Conservation (phyloP, 2,888 invertebrate species). For the Blera fallax region DNA sequence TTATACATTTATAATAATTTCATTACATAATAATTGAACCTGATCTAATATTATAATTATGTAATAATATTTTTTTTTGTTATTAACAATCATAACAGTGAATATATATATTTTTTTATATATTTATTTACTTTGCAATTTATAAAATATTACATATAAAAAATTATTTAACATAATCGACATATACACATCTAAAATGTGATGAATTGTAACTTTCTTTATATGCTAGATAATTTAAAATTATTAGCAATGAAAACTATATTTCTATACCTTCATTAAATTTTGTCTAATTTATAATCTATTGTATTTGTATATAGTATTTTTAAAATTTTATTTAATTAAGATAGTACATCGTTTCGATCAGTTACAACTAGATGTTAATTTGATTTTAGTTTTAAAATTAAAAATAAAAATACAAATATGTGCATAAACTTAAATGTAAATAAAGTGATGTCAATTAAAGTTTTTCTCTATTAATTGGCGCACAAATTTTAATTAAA, state of each 20-base stretch:
- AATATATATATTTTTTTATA: slow-evolving; percentile 36
- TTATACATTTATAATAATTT: slow-evolving; percentile 10
- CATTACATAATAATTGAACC: slow-evolving; percentile 57
- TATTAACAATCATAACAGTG: slow-evolving; percentile 60
- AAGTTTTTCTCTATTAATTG: not conserved
- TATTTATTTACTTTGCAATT: slow-evolving; percentile 32
- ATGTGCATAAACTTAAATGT: slow-evolving; percentile 23
- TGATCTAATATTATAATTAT: slow-evolving; percentile 29
- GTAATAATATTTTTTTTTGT: slow-evolving; percentile 13
- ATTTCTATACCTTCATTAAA: not conserved
- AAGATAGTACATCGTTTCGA: slow-evolving; percentile 45
- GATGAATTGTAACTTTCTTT: not conserved
- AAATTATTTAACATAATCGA: slow-evolving; percentile 46
- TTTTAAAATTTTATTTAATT: slow-evolving; percentile 36
- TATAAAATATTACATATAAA: slow-evolving; percentile 58
- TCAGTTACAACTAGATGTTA: slow-evolving; percentile 32
- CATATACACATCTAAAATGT: not conserved
- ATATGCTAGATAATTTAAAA: slow-evolving; percentile 22
- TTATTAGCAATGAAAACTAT: slow-evolving; percentile 13
- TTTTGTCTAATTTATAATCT: not conserved
- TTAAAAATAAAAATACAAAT: slow-evolving; percentile 73
- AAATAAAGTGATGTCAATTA: slow-evolving; percentile 40
- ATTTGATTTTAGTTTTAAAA: slow-evolving; percentile 67
- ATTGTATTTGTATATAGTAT: not conserved
- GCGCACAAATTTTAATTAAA: not conserved